phyloP scores from a whole-genome alignment of 30 jellyfish, hydroid and myxozoan species.

The Aurelia coerulea region DNA sequence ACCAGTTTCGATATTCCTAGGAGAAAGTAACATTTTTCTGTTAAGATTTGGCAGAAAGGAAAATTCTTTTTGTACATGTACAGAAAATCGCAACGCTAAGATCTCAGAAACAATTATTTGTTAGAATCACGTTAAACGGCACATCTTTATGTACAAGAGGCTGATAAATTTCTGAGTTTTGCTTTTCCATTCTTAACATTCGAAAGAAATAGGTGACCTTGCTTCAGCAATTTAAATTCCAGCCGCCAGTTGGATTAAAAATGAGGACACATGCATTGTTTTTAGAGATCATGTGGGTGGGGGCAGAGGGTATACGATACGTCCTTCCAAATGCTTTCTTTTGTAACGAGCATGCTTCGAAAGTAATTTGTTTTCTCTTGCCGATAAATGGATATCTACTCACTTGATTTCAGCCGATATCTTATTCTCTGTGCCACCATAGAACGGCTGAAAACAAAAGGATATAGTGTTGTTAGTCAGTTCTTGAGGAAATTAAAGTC shows the following conservation, averaged over 20 bases:
- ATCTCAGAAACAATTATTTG: no score
- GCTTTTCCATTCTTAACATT: not conserved
- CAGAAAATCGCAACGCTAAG: no score
- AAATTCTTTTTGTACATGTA: not conserved
- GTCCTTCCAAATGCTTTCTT: no score
- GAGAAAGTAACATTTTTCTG: not conserved
- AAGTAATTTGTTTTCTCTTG: no score
- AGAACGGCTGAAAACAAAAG: conserved; percentile 76
- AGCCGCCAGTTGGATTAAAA: not conserved
- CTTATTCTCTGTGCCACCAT: conserved; percentile 86
- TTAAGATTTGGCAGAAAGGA: no score
- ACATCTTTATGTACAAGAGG: no score
- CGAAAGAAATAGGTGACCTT: no score
- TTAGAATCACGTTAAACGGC: no score
- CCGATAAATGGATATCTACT: conserved; percentile 4
- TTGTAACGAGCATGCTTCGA: no score
- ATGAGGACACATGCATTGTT: not conserved
- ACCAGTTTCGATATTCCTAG: conserved; percentile 61
- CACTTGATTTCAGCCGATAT: conserved; percentile 90
- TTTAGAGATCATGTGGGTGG: not conserved
- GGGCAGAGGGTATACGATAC: no score
- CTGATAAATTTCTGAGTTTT: not conserved
- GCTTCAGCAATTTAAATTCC: no score
- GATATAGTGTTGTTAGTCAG: not conserved
- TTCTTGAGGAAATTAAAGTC: not conserved